Evolutionary conservation across 2,797 vertebrate species (phyloP).

Genomic region (Centroberyx gerrardi): DNA sequence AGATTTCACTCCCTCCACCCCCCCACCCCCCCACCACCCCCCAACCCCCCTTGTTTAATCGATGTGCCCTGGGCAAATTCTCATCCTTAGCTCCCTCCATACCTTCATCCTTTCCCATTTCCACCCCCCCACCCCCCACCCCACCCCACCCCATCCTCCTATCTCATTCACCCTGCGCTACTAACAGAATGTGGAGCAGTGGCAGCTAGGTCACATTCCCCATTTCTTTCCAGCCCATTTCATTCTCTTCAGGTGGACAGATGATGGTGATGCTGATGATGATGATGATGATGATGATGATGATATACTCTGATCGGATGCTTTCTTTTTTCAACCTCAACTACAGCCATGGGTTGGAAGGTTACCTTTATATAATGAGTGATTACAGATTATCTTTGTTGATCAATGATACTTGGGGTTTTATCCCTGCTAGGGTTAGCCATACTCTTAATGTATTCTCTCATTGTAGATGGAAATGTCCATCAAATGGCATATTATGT

Average conservation of each 20-base stretch:
- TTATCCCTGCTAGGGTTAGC: too few relatives aligned
- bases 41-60: slow-evolving; percentile 13
- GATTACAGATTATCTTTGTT: too few relatives aligned
- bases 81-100: slow-evolving; percentile 16
- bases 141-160: background rate
- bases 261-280: background rate
- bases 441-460: too few relatives aligned
- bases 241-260: slow-evolving; percentile 6
- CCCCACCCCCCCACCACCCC: background rate
- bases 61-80: slow-evolving; percentile 19
- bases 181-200: background rate
- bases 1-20: slow-evolving; percentile 13
- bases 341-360: background rate
- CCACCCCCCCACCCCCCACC: background rate
- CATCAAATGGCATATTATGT: too few relatives aligned
- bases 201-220: background rate
- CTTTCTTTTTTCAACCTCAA: background rate
- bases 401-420: too few relatives aligned
- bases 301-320: background rate
- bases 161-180: background rate
- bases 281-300: background rate
- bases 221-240: background rate
- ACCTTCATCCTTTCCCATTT: background rate
- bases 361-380: background rate
- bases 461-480: too few relatives aligned